Base-by-base conservation (phyloP, 2,888 invertebrate genomes). In the Leptogaster cylindrica region DNA sequence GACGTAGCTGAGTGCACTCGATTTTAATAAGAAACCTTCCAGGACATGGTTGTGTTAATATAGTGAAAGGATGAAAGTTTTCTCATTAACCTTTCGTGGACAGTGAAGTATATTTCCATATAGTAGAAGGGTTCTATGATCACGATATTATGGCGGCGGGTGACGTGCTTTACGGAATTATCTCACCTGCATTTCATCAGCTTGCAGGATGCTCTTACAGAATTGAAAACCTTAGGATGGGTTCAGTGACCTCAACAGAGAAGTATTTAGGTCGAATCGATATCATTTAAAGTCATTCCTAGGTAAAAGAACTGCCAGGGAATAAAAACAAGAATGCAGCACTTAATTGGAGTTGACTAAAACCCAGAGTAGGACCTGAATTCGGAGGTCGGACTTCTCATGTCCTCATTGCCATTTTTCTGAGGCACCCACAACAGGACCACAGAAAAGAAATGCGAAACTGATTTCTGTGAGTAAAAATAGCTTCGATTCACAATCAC, bases 31-130 rank as follows among this genome's bases (percentile, higher is more conserved):
- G 66, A 41, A 66, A 55, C 41, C 66, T 66, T 41, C 41, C 44
- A 46, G 44, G 61, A 44, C 44, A 44, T 41, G 41, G 61, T 16
- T 41, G 44, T 44, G 61, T 61, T 61, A 61, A 44, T 61, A 61
- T 27, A 75, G 75, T 73, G 74, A 75, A 73, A 74, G 73, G 73
- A 75, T 71, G 73, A 76, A 78, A 78, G 75, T 79, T 78, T 78
- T 79, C 79, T 78, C 79, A 79, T 78, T 78, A 79, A 75, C 75
- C 74, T 73, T 61, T 61, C 61, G 41, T 14, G 44, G 61, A 61
- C 44, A 44, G 44, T 12, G 44, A 16, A 27, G 16, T 61, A 41
- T 27, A 41, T 27, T 25, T 61, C 16, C 44, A 61, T 44, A 28
- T 12, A 44, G 27, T 41, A 23, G 41, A 61, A 28, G 44, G 16